Conservation (phyloP, 2,797 vertebrate species). For the Amazona ochrocephala region DNA sequence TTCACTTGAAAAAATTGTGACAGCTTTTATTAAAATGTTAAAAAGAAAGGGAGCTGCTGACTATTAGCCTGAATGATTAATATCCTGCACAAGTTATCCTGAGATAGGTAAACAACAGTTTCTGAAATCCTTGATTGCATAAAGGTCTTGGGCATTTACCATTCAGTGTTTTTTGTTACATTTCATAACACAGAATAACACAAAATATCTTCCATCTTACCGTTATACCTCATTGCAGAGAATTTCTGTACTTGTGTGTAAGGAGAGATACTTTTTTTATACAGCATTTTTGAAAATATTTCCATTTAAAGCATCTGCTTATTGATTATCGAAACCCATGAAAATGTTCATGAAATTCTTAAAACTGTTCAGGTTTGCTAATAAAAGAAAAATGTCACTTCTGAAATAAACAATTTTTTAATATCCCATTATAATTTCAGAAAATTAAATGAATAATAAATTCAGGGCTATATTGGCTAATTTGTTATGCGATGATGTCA, state of each 20-base stretch:
- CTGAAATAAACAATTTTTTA: conserved; percentile 16
- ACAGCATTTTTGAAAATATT: background rate
- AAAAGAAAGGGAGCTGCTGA: background rate
- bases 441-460: background rate
- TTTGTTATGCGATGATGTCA: background rate
- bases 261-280: background rate
- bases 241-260: background rate
- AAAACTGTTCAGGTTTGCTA: conserved; percentile 16
- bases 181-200: background rate
- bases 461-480: background rate
- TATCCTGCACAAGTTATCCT: background rate
- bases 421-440: background rate
- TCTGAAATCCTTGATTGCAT: background rate
- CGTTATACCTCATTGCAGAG: background rate
- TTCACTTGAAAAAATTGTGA: background rate
- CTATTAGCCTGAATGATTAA: background rate
- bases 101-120: background rate
- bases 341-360: background rate
- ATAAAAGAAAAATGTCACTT: background rate
- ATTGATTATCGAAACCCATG: background rate
- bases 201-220: background rate
- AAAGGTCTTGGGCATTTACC: background rate
- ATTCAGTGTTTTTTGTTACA: background rate
- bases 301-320: background rate
- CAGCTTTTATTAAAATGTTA: background rate